Percentiles rank a stretch among this genome's conserved stretches.
Evolutionary conservation across 2,113 vertebrate species (phyloP).

Genomic region (Campylorhamphus procurvoides): DNA sequence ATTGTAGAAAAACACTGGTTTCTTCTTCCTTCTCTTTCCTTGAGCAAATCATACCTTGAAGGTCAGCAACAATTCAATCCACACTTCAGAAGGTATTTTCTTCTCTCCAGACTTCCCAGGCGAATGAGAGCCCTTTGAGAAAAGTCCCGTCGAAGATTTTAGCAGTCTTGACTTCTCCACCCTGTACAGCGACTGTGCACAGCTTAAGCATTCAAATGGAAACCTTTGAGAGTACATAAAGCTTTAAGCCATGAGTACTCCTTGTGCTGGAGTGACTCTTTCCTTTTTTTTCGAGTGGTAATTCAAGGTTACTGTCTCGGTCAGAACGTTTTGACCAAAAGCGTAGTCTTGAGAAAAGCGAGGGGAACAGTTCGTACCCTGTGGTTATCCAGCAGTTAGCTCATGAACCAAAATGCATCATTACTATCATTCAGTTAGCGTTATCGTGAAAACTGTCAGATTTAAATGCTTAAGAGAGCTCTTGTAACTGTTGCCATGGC

Average conservation of each 20-base stretch:
- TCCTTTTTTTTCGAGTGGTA: neutral
- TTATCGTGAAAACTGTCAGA: constrained; percentile 50
- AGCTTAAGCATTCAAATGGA: neutral
- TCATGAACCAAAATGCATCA: constrained; percentile 16
- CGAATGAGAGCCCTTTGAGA: neutral
- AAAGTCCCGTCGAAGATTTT: neutral
- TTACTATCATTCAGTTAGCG: constrained; percentile 42
- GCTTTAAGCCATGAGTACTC: neutral
- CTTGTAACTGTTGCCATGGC: constrained; percentile 67
- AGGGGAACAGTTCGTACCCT: neutral
- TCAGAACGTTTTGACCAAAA: neutral
- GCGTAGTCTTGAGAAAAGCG: neutral
- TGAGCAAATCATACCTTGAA: neutral
- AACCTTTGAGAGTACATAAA: neutral
- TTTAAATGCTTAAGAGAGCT: constrained; percentile 63
- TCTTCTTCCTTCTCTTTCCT: neutral
- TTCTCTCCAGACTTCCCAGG: neutral
- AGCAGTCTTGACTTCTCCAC: neutral
- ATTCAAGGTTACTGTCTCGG: neutral
- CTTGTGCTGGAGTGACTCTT: neutral
- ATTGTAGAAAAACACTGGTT: rapidly evolving
- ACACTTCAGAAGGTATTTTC: neutral
- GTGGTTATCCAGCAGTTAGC: constrained; percentile 7
- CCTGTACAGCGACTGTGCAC: neutral
- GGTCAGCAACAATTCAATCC: neutral